Conservation (phyloP, 2,888 invertebrate species). For the Stenolophus ochropezus region DNA sequence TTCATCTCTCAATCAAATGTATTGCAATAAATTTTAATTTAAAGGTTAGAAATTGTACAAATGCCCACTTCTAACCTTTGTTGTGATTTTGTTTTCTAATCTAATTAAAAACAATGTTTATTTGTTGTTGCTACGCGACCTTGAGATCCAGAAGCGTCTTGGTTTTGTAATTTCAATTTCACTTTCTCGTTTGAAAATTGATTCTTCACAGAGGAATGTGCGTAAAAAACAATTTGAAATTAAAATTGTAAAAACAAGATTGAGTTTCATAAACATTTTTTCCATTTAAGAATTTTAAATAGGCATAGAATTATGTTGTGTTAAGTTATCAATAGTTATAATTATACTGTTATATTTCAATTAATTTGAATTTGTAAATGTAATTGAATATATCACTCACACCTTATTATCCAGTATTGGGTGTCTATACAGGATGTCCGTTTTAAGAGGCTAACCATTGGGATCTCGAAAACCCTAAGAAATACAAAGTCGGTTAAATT, state of each 20-base stretch:
- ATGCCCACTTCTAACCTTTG: constrained; percentile 3
- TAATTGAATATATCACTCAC: too few relatives aligned
- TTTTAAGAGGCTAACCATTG: too few relatives aligned
- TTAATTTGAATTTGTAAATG: too few relatives aligned
- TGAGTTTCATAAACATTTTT: background rate
- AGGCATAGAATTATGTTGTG: too few relatives aligned
- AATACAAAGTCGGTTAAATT: too few relatives aligned
- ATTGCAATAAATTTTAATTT: background rate
- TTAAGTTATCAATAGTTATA: too few relatives aligned
- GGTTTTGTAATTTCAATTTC: constrained; percentile 14
- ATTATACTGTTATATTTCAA: too few relatives aligned
- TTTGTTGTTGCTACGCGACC: background rate
- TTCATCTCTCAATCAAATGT: background rate
- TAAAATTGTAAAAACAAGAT: background rate
- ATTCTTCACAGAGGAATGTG: background rate
- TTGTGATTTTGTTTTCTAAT: background rate
- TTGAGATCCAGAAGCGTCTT: background rate
- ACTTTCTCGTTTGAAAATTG: constrained; percentile 9
- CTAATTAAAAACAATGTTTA: constrained; percentile 9
- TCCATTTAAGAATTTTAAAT: too few relatives aligned
- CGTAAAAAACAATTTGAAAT: background rate
- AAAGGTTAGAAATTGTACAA: background rate
- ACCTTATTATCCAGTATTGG: too few relatives aligned
- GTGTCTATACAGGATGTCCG: too few relatives aligned
- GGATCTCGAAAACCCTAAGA: too few relatives aligned